phyloP scores from a whole-genome alignment of 2,797 vertebrate species.

The Halcyon badia region DNA sequence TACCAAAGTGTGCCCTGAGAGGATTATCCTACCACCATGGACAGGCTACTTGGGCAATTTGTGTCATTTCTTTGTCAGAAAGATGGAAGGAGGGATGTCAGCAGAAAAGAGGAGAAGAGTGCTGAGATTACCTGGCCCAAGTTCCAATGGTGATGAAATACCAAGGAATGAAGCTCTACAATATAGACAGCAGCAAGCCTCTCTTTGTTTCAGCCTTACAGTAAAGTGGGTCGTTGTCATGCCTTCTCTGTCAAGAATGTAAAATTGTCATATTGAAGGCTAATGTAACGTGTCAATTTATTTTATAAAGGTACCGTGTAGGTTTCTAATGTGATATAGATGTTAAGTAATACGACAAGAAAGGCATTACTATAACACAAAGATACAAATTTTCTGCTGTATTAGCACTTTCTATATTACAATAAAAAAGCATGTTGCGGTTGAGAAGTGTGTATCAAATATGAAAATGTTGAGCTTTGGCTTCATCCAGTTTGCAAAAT shows the following conservation, averaged over 20 bases:
- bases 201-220: conserved; percentile 20
- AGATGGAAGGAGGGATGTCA: not conserved
- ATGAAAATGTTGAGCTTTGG: not conserved
- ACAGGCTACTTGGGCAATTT: not conserved
- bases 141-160: not conserved
- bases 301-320: conserved; percentile 36
- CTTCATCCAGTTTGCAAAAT: conserved; percentile 29
- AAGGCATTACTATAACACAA: conserved; percentile 25
- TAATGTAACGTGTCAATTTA: conserved; percentile 27
- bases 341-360: conserved; percentile 11
- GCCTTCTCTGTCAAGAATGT: conserved; percentile 12
- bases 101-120: not conserved
- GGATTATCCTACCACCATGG: not conserved
- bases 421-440: not conserved
- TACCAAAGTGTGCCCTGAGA: not conserved
- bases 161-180: not conserved
- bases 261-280: not conserved
- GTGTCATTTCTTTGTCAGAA: not conserved
- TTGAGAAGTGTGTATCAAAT: not conserved
- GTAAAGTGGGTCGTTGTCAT: not conserved
- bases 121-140: not conserved
- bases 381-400: conserved; percentile 28
- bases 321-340: not conserved
- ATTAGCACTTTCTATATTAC: not conserved
- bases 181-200: not conserved